A percentile compares a stretch with the other conserved stretches of the same genome.
phyloP scores from a whole-genome alignment of 2,113 vertebrate species.

The Chaetodon trifascialis region DNA sequence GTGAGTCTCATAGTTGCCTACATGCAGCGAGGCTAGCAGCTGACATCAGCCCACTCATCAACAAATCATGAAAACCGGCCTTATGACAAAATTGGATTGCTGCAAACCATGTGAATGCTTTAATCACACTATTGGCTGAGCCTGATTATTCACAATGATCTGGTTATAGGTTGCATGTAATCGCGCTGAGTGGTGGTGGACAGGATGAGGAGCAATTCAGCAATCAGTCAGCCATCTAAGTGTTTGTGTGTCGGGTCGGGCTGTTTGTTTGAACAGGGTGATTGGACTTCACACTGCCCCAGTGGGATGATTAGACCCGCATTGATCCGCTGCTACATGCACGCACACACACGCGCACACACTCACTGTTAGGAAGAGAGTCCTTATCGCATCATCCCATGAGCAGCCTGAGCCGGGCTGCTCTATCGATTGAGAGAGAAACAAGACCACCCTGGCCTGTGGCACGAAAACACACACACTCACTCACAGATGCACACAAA shows the following conservation, averaged over 20 bases:
- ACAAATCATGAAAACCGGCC: slow-evolving; percentile 18
- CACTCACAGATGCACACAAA: neutral
- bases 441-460: slow-evolving; percentile 60
- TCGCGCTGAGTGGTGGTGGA: slow-evolving; percentile 14
- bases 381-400: slow-evolving; percentile 79
- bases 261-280: slow-evolving; percentile 75
- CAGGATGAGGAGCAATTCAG: slow-evolving; percentile 49
- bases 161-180: slow-evolving; percentile 42
- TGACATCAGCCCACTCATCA: slow-evolving; percentile 21
- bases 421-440: slow-evolving; percentile 72
- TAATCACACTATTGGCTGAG: slow-evolving; percentile 48
- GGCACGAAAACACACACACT: slow-evolving; percentile 36
- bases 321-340: slow-evolving; percentile 72
- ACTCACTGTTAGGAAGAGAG: slow-evolving; percentile 58
- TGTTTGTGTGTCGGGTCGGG: slow-evolving; percentile 64
- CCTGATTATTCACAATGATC: slow-evolving; percentile 47
- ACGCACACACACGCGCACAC: slow-evolving; percentile 29
- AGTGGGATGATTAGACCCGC: slow-evolving; percentile 78
- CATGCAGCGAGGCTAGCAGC: neutral
- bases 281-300: slow-evolving; percentile 76
- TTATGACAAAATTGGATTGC: slow-evolving; percentile 11
- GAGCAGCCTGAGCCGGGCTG: slow-evolving; percentile 61
- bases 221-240: slow-evolving; percentile 68
- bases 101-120: slow-evolving; percentile 32
- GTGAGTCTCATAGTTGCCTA: neutral